Evolutionary conservation across 2,797 vertebrate genomes (phyloP).

Genomic region (Kryptopterus vitreolus): DNA sequence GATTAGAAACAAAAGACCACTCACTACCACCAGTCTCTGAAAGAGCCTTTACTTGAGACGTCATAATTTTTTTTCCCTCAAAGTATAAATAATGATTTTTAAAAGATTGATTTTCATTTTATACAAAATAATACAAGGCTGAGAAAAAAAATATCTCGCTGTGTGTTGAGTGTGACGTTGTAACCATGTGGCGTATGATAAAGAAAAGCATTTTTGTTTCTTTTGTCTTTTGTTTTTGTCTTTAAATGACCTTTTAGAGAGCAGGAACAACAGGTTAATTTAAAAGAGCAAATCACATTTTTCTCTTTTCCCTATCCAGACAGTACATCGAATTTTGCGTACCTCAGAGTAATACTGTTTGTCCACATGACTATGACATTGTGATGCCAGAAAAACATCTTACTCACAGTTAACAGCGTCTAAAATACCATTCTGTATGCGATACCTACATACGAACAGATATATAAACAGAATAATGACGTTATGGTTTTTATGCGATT

Average conservation of each 20-base stretch:
- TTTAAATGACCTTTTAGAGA: conserved; percentile 74
- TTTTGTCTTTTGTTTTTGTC: conserved; percentile 2
- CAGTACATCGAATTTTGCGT: conserved; percentile 22
- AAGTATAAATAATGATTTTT: conserved; percentile 84
- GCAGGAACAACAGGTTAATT: conserved; percentile 33
- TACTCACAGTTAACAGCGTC: conserved; percentile 52
- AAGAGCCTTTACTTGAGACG: conserved; percentile 79
- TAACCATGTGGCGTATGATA: conserved; percentile 69
- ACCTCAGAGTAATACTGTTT: conserved; percentile 59
- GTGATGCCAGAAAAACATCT: conserved; percentile 49
- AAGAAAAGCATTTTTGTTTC: conserved; percentile 59
- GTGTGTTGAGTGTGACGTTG: conserved; percentile 60
- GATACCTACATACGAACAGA: conserved; percentile 20
- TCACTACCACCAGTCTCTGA: conserved; percentile 60
- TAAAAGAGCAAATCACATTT: not conserved
- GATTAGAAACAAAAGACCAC: conserved; percentile 39
- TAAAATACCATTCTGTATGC: not conserved
- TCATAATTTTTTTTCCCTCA: conserved; percentile 72
- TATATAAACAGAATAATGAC: conserved; percentile 8
- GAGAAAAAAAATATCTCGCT: conserved; percentile 64
- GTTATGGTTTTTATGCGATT: not conserved
- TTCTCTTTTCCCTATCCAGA: not conserved
- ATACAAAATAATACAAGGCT: conserved; percentile 85
- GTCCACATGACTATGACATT: conserved; percentile 47
- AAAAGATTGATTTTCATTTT: conserved; percentile 80